These are phyloP conservation scores for Perizoma affinitatum DNA, from an alignment of 2,888 invertebrate genomes.

Conservation along the genomic window DNA sequence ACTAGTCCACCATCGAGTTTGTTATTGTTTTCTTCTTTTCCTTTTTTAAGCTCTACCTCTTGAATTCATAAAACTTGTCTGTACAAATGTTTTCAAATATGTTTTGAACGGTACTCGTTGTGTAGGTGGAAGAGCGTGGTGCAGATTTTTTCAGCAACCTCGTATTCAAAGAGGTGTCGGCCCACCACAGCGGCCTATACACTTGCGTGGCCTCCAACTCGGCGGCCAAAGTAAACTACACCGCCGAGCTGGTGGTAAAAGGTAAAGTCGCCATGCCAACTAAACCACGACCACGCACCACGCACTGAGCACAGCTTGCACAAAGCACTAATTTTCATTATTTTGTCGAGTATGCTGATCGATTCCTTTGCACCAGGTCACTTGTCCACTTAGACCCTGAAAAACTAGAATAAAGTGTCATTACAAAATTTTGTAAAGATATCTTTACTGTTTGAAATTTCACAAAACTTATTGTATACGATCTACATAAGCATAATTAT, in stretches of 20 bases:
- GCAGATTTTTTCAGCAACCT: slow-evolving; percentile 90
- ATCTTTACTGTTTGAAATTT: slow-evolving; percentile 22
- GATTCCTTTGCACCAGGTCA: slow-evolving; percentile 39
- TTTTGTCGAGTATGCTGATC: slow-evolving; percentile 31
- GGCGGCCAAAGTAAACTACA: slow-evolving; percentile 89
- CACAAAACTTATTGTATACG: too few relatives aligned
- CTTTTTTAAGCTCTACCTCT: slow-evolving; percentile 3
- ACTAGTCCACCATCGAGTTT: background rate
- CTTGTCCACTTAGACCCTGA: slow-evolving; percentile 22
- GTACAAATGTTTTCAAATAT: background rate
- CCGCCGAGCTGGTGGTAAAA: slow-evolving; percentile 89
- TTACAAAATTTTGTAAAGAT: background rate
- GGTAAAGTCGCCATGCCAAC: slow-evolving; percentile 75
- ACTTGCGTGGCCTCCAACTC: slow-evolving; percentile 90
- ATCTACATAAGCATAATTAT: background rate
- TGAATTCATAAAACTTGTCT: slow-evolving; percentile 7
- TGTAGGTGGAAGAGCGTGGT: slow-evolving; percentile 87
- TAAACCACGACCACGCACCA: slow-evolving; percentile 43
- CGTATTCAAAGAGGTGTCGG: slow-evolving; percentile 89
- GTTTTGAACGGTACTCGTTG: slow-evolving; percentile 48
- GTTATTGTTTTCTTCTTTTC: background rate
- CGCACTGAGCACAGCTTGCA: slow-evolving; percentile 50
- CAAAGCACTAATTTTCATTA: slow-evolving; percentile 35
- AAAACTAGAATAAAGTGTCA: slow-evolving; percentile 6
- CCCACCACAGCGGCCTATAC: slow-evolving; percentile 88